Base-by-base conservation (phyloP, 2,888 invertebrate genomes). In the Tachina grossa region DNA sequence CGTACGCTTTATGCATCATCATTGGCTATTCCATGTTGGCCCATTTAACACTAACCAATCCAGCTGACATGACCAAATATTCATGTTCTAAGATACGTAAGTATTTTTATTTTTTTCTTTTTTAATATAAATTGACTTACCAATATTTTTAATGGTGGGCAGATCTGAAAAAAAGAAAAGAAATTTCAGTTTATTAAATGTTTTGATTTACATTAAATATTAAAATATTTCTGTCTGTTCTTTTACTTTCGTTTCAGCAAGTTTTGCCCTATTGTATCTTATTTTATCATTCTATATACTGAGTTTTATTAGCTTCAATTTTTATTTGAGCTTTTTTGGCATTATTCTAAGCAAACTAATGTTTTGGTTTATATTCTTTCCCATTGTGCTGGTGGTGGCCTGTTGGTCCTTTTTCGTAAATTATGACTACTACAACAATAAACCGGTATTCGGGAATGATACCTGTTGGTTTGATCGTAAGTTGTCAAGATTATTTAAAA, bases 401-500 rank as follows among this genome's bases (percentile, higher is more conserved):
- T 89, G 89, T 5, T 91, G 91, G 91, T 90, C 91, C 1, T 83
- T 89, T 13, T 90, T 87, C 13, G 90, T 89, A n/a, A 89, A 89
- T 61, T 88, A 89, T 43, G 89, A 88, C 16, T 84, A 88, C 45
- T 87, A 90, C 9, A 87, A 88, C 0, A 83, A 88, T 13, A 93
- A 93, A 31, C 94, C 95, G 0, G 92, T 93, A 55, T 93, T 95
- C 84, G 95, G 95, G 0, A 88, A 88, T 1, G 91, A 90, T 10
- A 94, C 93, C 83, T 95, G 95, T 89, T 95, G 95, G 94, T 94
- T 95, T 87, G 91, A 91, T 88, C 93, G 95, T 95, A 91, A 90
- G 91, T 89, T 6, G 31, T 31, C 31, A 31, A 31, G 11, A 0
- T 19, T 10, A 45, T 49, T n/a, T n/a, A n/a, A n/a, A 39, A 61